These are phyloP conservation scores for Scaptomyza montana DNA, from an alignment of 1,140 invertebrate genomes.

Conservation along the genomic window DNA sequence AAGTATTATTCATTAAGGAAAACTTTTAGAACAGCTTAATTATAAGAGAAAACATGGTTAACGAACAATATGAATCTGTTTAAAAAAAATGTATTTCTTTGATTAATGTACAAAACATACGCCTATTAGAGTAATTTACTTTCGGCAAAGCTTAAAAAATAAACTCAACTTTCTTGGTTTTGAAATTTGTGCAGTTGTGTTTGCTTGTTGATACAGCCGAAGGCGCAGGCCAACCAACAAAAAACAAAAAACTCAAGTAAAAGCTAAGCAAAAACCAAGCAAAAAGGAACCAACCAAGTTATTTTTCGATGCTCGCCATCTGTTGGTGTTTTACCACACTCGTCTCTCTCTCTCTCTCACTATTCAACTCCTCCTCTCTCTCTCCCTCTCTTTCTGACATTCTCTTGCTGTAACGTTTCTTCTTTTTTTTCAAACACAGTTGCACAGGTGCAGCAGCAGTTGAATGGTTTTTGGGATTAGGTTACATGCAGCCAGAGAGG, in stretches of 20 bases:
- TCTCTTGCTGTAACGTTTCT: no score
- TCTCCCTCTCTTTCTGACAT: background rate
- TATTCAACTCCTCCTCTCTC: background rate
- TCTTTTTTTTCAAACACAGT: slow-evolving; percentile 29
- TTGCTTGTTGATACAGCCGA: slow-evolving; percentile 60
- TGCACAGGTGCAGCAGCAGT: slow-evolving; percentile 58
- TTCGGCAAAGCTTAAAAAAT: background rate
- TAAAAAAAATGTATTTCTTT: no score
- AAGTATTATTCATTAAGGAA: no score
- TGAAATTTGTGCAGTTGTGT: slow-evolving; percentile 44
- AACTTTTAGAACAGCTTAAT: no score
- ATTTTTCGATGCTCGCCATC: slow-evolving; percentile 48
- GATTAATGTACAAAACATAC: no score
- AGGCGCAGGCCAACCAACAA: slow-evolving; percentile 5
- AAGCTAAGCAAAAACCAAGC: background rate
- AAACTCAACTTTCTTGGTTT: background rate
- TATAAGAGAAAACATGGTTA: no score
- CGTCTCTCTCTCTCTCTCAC: slow-evolving; percentile 19
- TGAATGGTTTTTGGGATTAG: slow-evolving; percentile 54
- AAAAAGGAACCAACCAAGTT: slow-evolving; percentile 40
- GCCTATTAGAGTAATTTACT: background rate
- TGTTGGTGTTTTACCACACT: slow-evolving; percentile 43
- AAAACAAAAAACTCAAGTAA: slow-evolving; percentile 9
- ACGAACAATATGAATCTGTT: no score
- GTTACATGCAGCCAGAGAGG: slow-evolving; percentile 40